phyloP scores from a whole-genome alignment of 2,888 invertebrate species.

The Lithosia quadra region DNA sequence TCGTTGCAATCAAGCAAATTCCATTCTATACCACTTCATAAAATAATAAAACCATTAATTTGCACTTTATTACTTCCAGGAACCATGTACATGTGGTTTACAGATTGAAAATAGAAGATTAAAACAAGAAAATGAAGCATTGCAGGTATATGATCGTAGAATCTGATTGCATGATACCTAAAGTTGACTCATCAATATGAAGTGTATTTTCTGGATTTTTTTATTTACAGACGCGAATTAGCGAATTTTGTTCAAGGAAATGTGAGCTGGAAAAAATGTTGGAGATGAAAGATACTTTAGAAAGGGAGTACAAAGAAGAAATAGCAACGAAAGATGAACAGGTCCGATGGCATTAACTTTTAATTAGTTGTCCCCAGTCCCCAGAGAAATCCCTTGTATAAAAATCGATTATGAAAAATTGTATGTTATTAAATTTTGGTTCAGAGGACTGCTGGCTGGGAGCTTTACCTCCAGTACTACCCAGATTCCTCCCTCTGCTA shows the following conservation, averaged over 20 bases:
- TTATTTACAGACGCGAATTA: conserved; percentile 42
- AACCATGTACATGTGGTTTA: conserved; percentile 69
- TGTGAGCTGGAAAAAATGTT: conserved; percentile 58
- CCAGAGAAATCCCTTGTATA: not conserved
- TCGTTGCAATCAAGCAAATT: too few relatives aligned
- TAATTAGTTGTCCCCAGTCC: not conserved
- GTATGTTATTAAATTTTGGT: too few relatives aligned
- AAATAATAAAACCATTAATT: not conserved
- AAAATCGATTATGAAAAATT: too few relatives aligned
- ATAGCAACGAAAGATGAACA: conserved; percentile 61
- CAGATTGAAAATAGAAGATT: conserved; percentile 65
- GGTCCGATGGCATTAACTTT: conserved; percentile 48
- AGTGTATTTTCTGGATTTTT: not conserved
- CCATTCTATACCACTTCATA: too few relatives aligned
- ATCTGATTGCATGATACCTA: not conserved
- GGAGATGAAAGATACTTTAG: conserved; percentile 49
- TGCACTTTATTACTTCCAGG: conserved; percentile 53
- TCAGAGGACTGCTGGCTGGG: too few relatives aligned
- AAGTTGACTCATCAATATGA: not conserved
- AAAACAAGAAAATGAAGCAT: conserved; percentile 56
- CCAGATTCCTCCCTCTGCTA: not conserved
- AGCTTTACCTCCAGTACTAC: not conserved
- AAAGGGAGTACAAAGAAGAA: conserved; percentile 48
- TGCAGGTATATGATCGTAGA: conserved; percentile 9
- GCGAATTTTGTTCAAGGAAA: conserved; percentile 52